Conservation (phyloP, 2,888 invertebrate genomes). For the Penaeus monodon region DNA sequence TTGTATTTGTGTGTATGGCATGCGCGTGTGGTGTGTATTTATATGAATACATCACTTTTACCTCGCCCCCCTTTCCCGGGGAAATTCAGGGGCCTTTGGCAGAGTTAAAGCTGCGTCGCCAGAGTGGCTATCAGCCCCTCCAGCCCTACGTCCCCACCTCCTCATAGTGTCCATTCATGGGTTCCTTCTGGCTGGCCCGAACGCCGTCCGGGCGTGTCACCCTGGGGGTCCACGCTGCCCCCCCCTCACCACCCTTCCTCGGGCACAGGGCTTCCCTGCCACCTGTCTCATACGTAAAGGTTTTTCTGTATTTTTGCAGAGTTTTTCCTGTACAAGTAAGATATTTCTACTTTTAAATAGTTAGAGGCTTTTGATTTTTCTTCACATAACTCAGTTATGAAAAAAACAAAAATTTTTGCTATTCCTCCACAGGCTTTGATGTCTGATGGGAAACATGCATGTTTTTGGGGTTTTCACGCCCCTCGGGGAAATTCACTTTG, state of each 20-base stretch:
- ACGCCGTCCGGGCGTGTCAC: constrained; percentile 42
- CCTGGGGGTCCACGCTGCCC: constrained; percentile 28
- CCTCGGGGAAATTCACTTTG: no score
- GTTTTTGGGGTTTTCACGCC: no score
- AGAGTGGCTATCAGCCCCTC: constrained; percentile 46
- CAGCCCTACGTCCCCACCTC: constrained; percentile 57
- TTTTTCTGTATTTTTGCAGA: neutral
- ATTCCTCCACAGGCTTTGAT: no score
- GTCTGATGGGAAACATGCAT: no score
- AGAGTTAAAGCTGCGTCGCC: constrained; percentile 22
- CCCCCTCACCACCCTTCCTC: constrained; percentile 32
- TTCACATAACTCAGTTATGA: no score
- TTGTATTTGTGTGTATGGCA: no score
- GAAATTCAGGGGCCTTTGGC: constrained; percentile 41
- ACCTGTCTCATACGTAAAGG: constrained; percentile 35
- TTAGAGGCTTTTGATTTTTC: no score
- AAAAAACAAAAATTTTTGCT: no score
- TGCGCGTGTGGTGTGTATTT: no score
- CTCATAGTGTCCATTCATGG: constrained; percentile 50
- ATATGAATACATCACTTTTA: no score
- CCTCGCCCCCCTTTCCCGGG: constrained; percentile 7
- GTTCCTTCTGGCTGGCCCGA: constrained; percentile 57
- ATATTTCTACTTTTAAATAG: no score
- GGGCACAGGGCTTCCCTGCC: constrained; percentile 21
- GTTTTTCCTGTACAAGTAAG: no score